These are phyloP conservation scores for Semicossyphus pulcher DNA, from an alignment of 2,113 vertebrate genomes.

Conservation along the genomic window DNA sequence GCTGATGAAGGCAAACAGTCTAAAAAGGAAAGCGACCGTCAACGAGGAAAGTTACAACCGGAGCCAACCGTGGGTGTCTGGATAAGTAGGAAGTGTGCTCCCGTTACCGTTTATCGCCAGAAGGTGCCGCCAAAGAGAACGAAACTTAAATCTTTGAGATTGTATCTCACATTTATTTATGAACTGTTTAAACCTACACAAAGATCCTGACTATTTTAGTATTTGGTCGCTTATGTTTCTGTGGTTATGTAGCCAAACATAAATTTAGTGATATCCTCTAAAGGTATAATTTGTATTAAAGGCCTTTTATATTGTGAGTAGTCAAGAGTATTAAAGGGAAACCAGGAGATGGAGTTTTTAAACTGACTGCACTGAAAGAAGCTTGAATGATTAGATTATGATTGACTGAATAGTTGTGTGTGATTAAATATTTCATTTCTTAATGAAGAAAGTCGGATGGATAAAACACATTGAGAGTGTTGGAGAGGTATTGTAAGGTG, in stretches of 20 bases:
- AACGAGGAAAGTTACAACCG: no score
- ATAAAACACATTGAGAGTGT: background rate
- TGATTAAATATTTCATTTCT: constrained; percentile 13
- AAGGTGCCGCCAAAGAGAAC: no score
- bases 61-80: no score
- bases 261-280: background rate
- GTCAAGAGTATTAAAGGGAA: background rate
- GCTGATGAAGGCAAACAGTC: no score
- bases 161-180: no score
- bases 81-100: no score
- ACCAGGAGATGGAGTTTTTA: no score
- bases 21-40: no score
- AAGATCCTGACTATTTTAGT: background rate
- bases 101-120: no score
- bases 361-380: no score
- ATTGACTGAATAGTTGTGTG: background rate
- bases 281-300: background rate
- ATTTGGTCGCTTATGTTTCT: background rate
- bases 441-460: background rate
- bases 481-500: constrained; percentile 3
- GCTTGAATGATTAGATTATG: constrained; percentile 2
- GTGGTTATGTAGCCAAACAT: background rate
- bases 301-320: background rate
- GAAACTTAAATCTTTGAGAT: no score
- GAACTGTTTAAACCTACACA: background rate